phyloP scores from a whole-genome alignment of 2,888 invertebrate genomes.

The Theretra japonica region DNA sequence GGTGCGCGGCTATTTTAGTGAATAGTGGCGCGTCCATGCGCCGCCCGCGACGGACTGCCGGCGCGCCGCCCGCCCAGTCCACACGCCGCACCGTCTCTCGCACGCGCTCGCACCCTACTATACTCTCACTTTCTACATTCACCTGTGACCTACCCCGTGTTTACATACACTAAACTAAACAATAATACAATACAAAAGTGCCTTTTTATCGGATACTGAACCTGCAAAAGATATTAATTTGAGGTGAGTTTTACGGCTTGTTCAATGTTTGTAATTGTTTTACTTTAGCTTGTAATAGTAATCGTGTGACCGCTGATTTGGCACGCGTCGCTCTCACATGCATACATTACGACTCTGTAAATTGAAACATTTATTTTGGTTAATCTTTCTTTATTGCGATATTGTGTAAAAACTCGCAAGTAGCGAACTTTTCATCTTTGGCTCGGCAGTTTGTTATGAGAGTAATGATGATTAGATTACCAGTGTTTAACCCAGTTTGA shows the following conservation, averaged over 20 bases:
- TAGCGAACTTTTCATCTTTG: not conserved
- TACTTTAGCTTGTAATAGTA: slow-evolving; percentile 11
- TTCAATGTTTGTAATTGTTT: slow-evolving; percentile 24
- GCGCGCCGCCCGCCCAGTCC: slow-evolving; percentile 73
- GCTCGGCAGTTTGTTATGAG: not conserved
- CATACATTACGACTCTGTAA: slow-evolving; percentile 8
- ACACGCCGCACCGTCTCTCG: slow-evolving; percentile 53
- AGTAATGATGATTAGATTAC: not conserved
- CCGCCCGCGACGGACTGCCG: slow-evolving; percentile 55
- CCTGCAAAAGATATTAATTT: not conserved
- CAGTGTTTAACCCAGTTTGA: slow-evolving; percentile 12
- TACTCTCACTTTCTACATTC: not conserved
- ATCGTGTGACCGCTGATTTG: slow-evolving; percentile 17
- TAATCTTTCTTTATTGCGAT: not conserved
- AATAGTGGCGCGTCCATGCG: slow-evolving; percentile 57
- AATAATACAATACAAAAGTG: not conserved
- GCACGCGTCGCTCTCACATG: slow-evolving; percentile 17
- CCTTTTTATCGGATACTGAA: slow-evolving; percentile 5
- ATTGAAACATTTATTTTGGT: not conserved
- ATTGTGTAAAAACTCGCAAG: not conserved
- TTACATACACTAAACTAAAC: not conserved
- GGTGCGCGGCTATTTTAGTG: slow-evolving; percentile 82
- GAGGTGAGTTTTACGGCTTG: slow-evolving; percentile 26
- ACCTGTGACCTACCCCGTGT: not conserved
- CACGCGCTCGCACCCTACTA: not conserved